A percentile compares a stretch with the other conserved stretches of the same genome.
Conservation (phyloP, 2,797 vertebrate genomes). For the Mormyrops attenuatus region DNA sequence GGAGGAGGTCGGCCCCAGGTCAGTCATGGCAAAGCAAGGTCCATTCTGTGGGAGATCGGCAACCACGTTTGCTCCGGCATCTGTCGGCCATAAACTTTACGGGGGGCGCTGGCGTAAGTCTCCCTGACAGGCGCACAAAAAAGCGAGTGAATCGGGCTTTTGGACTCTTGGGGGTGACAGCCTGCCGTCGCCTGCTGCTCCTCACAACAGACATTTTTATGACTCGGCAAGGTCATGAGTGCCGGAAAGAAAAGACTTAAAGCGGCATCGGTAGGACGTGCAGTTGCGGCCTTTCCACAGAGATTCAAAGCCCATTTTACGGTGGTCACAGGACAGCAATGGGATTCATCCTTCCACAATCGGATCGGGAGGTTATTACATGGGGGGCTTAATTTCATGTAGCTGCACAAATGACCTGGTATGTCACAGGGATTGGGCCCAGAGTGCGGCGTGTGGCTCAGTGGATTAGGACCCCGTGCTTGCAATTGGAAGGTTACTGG, state of each 20-base stretch:
- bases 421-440: not conserved
- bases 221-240: constrained; percentile 5
- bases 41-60: constrained; percentile 30
- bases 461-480: not conserved
- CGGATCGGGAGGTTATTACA: not conserved
- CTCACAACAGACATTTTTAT: constrained; percentile 50
- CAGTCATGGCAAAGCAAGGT: constrained; percentile 43
- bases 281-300: not conserved
- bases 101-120: constrained; percentile 37
- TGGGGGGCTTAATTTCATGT: not conserved
- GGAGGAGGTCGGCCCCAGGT: constrained; percentile 61
- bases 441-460: not conserved
- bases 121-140: constrained; percentile 48
- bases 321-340: not conserved
- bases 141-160: constrained; percentile 40
- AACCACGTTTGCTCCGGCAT: constrained; percentile 57
- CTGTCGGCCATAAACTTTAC: constrained; percentile 67
- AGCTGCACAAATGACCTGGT: not conserved
- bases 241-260: not conserved
- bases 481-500: not conserved
- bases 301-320: not conserved
- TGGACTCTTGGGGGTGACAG: constrained; percentile 48
- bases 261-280: not conserved
- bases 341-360: not conserved
- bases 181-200: constrained; percentile 42